phyloP scores from a whole-genome alignment of 2,888 invertebrate species.

The Norana najaformis region DNA sequence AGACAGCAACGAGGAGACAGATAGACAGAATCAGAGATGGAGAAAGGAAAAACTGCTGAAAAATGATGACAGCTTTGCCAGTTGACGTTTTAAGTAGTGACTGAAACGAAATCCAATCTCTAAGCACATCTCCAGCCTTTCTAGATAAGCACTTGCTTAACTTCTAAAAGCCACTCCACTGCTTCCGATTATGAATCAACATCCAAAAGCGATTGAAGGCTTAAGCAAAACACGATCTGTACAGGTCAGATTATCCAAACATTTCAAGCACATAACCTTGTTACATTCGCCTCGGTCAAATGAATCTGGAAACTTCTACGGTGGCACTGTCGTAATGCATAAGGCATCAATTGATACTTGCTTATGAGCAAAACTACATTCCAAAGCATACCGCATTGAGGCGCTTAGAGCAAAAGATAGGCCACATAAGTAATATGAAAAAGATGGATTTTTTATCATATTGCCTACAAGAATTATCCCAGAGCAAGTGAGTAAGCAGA shows the following conservation, averaged over 20 bases:
- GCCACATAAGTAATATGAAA: slow-evolving; percentile 13
- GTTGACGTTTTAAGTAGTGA: not conserved
- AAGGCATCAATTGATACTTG: not conserved
- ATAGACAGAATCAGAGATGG: not conserved
- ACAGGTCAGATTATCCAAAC: not conserved
- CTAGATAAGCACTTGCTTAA: not conserved
- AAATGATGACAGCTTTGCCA: not conserved
- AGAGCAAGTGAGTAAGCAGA: not conserved
- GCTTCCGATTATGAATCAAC: not conserved
- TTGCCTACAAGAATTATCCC: not conserved
- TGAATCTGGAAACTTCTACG: too few species aligned
- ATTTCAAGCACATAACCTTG: not conserved
- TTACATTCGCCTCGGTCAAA: too few species aligned
- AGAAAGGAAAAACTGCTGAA: not conserved
- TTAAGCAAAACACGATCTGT: not conserved
- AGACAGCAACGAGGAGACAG: not conserved
- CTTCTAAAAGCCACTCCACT: not conserved
- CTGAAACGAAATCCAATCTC: not conserved
- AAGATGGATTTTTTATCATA: not conserved
- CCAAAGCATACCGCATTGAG: too few species aligned
- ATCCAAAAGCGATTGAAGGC: slow-evolving; percentile 2
- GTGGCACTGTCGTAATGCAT: too few species aligned
- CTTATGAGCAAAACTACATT: not conserved
- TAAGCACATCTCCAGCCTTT: not conserved
- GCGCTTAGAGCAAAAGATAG: not conserved